These are phyloP conservation scores for Daubentonia madagascariensis DNA, from an alignment of 2,113 vertebrate genomes.

Conservation along the genomic window DNA sequence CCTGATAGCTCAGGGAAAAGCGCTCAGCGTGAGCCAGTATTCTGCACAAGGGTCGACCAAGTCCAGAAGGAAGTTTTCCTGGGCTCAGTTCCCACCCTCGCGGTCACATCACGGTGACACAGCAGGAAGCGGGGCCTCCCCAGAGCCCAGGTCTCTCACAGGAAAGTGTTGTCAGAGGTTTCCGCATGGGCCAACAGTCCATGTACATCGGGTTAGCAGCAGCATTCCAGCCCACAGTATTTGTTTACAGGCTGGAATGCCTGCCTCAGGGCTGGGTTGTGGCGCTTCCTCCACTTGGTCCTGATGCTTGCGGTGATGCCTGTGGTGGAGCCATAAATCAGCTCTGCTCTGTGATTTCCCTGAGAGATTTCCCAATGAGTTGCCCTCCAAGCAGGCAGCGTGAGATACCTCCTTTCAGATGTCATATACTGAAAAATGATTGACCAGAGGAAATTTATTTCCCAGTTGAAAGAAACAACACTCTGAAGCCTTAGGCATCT, in stretches of 20 bases:
- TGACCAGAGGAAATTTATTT: neutral
- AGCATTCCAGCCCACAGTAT: neutral
- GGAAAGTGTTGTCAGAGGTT: conserved; percentile 62
- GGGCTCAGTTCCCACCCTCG: conserved; percentile 67
- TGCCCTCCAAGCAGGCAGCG: neutral
- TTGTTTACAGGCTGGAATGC: neutral
- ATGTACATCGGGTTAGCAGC: neutral
- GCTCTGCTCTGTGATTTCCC: neutral
- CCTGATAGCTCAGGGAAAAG: conserved; percentile 59
- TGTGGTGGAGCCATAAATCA: neutral
- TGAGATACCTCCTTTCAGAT: neutral
- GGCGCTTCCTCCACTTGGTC: neutral
- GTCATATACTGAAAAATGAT: neutral
- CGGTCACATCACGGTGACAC: conserved; percentile 64
- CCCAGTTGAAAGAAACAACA: neutral
- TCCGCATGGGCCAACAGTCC: neutral
- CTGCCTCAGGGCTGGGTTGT: neutral
- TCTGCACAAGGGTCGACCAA: conserved; percentile 60
- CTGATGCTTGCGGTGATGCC: neutral
- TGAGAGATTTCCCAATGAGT: neutral
- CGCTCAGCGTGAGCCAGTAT: neutral
- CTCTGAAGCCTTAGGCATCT: neutral
- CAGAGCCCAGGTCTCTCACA: conserved; percentile 76
- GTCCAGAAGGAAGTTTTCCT: conserved; percentile 72
- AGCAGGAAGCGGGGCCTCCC: conserved; percentile 67